Evolutionary conservation across 2,113 vertebrate genomes (phyloP).

Genomic region (Thalassarche chlororhynchos): DNA sequence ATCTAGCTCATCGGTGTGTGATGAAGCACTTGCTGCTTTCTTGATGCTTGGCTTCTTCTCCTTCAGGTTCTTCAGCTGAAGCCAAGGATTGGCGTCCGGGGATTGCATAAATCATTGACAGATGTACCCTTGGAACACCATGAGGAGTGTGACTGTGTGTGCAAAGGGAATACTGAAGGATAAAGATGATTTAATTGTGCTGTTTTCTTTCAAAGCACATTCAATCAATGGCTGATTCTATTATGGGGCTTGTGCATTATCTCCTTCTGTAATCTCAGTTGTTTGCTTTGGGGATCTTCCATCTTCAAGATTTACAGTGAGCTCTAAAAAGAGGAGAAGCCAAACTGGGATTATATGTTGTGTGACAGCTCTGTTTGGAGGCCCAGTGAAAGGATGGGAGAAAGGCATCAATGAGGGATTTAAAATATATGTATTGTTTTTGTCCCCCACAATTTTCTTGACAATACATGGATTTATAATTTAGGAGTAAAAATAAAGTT

Average conservation of each 20-base stretch:
- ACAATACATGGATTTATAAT: constrained; percentile 50
- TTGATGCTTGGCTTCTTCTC: constrained; percentile 27
- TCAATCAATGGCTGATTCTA: constrained; percentile 71
- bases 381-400: constrained; percentile 66
- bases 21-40: neutral
- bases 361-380: constrained; percentile 75
- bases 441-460: constrained; percentile 41
- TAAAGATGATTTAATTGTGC: constrained; percentile 35
- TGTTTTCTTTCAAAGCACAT: constrained; percentile 53
- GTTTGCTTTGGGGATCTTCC: constrained; percentile 73
- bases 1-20: neutral
- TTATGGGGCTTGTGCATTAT: constrained; percentile 67
- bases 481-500: constrained; percentile 50
- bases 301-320: constrained; percentile 66
- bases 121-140: constrained; percentile 96
- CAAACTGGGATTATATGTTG: constrained; percentile 70
- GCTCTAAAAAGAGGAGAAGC: constrained; percentile 67
- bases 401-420: constrained; percentile 64
- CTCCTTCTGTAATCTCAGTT: constrained; percentile 78
- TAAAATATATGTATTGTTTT: constrained; percentile 29
- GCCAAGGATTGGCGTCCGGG: constrained; percentile 83
- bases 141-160: constrained; percentile 93
- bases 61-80: constrained; percentile 92
- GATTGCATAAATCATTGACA: constrained; percentile 91
- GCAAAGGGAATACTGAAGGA: constrained; percentile 87